These are phyloP conservation scores for Microplitis demolitor DNA, from an alignment of 1,140 invertebrate genomes.

Conservation along the genomic window DNA sequence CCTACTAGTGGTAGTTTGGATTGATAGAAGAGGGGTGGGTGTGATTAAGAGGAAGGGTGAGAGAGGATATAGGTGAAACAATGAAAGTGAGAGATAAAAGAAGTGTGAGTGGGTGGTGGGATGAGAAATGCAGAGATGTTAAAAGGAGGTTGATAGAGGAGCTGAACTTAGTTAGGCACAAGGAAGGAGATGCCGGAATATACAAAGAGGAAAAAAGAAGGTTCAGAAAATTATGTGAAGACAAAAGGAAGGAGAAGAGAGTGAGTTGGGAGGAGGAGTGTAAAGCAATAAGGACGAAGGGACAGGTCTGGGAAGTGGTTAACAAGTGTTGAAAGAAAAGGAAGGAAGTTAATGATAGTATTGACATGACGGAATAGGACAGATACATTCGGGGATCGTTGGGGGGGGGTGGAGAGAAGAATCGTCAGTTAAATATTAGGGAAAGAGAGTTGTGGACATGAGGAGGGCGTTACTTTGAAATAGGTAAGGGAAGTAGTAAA, in stretches of 20 bases:
- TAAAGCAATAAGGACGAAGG: not conserved
- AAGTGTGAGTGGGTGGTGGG: not conserved
- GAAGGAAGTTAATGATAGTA: not conserved
- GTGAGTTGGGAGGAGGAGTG: not conserved
- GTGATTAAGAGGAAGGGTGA: not conserved
- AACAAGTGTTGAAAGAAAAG: not conserved
- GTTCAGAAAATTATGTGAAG: not conserved
- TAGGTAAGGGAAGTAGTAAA: conserved; percentile 2
- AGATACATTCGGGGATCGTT: not conserved
- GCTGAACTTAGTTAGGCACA: not conserved
- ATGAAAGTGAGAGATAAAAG: not conserved
- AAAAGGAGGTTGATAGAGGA: not conserved
- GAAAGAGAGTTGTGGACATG: not conserved
- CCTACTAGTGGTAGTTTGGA: not conserved
- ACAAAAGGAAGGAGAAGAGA: not conserved
- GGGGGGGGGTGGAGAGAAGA: not conserved
- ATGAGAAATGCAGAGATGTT: not conserved
- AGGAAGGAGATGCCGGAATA: not conserved
- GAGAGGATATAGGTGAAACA: not conserved
- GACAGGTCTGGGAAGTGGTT: conserved; percentile 3
- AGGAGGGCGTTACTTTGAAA: not conserved
- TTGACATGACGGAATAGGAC: not conserved
- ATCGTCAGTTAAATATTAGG: not conserved
- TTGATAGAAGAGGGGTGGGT: too few relatives aligned
- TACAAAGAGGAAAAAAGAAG: not conserved